Evolutionary conservation across 2,113 vertebrate species (phyloP).

Genomic region (Ranitomeya variabilis): DNA sequence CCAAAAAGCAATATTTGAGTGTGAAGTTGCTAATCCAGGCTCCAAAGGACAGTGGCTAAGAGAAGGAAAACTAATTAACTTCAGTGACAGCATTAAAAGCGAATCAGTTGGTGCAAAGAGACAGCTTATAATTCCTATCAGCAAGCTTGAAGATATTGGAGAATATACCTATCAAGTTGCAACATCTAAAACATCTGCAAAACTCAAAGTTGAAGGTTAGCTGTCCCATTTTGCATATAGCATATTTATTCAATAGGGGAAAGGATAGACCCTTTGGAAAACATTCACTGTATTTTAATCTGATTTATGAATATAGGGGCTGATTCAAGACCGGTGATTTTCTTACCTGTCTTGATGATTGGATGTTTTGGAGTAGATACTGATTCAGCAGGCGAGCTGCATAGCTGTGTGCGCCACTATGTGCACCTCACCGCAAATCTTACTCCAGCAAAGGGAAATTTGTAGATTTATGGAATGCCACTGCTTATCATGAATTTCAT

Average conservation of each 20-base stretch:
- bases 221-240: neutral
- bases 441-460: too few relatives aligned
- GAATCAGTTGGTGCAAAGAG: constrained; percentile 82
- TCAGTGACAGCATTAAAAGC: constrained; percentile 79
- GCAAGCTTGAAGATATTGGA: constrained; percentile 87
- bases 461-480: too few relatives aligned
- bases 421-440: too few relatives aligned
- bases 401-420: too few relatives aligned
- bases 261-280: too few relatives aligned
- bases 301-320: too few relatives aligned
- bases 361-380: too few relatives aligned
- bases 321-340: too few relatives aligned
- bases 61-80: constrained; percentile 79
- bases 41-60: constrained; percentile 89
- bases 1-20: constrained; percentile 89
- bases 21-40: constrained; percentile 89
- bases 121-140: constrained; percentile 80
- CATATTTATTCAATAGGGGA: neutral
- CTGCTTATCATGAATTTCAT: too few relatives aligned
- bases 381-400: too few relatives aligned
- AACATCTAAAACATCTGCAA: constrained; percentile 92
- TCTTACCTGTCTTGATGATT: too few relatives aligned
- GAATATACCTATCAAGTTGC: constrained; percentile 96
- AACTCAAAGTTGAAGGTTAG: constrained; percentile 91
- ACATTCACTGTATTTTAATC: too few relatives aligned